Evolutionary conservation across 2,797 vertebrate genomes (phyloP).

Genomic region (Luscinia megarhynchos): DNA sequence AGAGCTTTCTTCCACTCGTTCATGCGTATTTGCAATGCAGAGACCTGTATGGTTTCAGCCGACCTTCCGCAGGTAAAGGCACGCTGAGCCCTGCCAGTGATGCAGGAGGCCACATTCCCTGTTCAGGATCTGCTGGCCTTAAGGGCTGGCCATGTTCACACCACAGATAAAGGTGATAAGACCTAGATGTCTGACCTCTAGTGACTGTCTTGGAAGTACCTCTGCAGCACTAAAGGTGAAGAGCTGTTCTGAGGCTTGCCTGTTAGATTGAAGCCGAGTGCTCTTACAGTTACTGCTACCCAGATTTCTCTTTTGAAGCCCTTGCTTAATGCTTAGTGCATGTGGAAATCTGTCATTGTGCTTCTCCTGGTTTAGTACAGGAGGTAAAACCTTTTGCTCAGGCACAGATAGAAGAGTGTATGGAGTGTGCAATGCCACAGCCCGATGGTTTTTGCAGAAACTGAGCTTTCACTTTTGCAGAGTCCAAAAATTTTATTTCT

Average conservation of each 20-base stretch:
- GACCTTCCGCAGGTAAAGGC: conserved; percentile 80
- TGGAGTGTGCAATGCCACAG: background rate
- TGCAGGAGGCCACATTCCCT: background rate
- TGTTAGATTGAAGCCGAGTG: background rate
- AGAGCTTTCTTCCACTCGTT: conserved; percentile 82
- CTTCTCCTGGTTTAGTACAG: background rate
- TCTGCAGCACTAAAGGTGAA: background rate
- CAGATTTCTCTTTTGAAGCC: background rate
- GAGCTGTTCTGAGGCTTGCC: background rate
- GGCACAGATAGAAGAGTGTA: background rate
- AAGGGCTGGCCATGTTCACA: background rate
- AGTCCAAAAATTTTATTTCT: background rate
- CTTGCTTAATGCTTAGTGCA: background rate
- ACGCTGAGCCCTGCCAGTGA: background rate
- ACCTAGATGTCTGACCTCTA: background rate
- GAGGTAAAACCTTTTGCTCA: background rate
- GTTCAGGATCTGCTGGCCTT: background rate
- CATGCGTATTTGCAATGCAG: conserved; percentile 79
- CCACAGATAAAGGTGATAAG: background rate
- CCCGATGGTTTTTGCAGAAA: background rate
- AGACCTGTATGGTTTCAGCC: conserved; percentile 62
- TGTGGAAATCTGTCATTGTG: background rate
- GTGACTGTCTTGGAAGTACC: background rate
- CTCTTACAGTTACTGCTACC: background rate
- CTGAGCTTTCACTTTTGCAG: background rate